These are phyloP conservation scores for Drosophila lowei DNA, from an alignment of 1,140 invertebrate species.

Conservation along the genomic window DNA sequence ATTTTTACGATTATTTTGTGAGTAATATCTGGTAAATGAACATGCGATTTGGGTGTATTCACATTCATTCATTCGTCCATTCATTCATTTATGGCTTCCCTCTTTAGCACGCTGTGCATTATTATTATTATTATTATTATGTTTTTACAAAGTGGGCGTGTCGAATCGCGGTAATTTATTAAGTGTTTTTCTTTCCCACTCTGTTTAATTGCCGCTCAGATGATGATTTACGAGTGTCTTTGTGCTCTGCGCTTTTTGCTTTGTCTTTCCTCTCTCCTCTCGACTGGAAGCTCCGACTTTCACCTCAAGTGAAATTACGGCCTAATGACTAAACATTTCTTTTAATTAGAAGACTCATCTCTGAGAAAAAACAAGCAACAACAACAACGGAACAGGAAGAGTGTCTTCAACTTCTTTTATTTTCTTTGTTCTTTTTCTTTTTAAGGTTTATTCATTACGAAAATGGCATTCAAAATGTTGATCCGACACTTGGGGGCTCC, in stretches of 20 bases:
- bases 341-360: conserved; percentile 74
- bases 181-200: conserved; percentile 60
- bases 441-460: conserved; percentile 41
- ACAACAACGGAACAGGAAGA: conserved; percentile 40
- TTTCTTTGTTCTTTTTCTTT: conserved; percentile 28
- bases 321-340: conserved; percentile 76
- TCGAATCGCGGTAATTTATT: conserved; percentile 58
- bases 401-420: conserved; percentile 51
- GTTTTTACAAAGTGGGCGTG: conserved; percentile 58
- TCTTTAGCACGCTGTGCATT: conserved; percentile 7
- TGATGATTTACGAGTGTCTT: conserved; percentile 53
- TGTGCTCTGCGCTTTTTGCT: conserved; percentile 25
- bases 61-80: conserved; percentile 50
- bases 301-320: conserved; percentile 75
- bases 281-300: conserved; percentile 53
- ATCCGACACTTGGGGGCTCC: conserved; percentile 55
- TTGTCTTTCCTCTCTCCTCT: conserved; percentile 38
- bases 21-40: conserved; percentile 48
- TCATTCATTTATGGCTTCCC: conserved; percentile 42
- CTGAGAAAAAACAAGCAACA: conserved; percentile 27
- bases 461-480: conserved; percentile 36
- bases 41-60: conserved; percentile 37
- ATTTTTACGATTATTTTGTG: conserved; percentile 22
- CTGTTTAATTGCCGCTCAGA: conserved; percentile 59
- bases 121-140: conserved; percentile 5